These are phyloP conservation scores for Chelidonichthys spinosus DNA, from an alignment of 2,797 vertebrate genomes.

Conservation along the genomic window DNA sequence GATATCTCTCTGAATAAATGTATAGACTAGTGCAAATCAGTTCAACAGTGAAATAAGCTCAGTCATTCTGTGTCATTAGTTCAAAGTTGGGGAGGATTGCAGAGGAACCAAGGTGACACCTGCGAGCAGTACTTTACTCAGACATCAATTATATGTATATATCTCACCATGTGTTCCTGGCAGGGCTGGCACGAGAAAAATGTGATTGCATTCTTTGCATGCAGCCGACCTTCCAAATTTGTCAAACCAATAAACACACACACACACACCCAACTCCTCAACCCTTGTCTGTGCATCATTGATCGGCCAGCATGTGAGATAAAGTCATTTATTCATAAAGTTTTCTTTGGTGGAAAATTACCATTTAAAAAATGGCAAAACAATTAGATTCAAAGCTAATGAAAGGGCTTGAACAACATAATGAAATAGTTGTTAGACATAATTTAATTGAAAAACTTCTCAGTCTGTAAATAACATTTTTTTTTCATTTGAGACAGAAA, in stretches of 20 bases:
- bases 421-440: background rate
- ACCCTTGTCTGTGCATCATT: background rate
- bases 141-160: background rate
- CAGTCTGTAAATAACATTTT: too few relatives aligned
- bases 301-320: background rate
- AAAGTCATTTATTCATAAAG: background rate
- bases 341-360: slow-evolving; percentile 1
- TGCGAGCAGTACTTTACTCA: slow-evolving; percentile 21
- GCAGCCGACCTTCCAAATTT: slow-evolving; percentile 12
- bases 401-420: background rate
- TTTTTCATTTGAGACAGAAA: too few relatives aligned
- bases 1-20: background rate
- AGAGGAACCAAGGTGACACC: slow-evolving; percentile 33
- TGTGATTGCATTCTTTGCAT: background rate
- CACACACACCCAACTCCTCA: background rate
- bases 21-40: slow-evolving; percentile 3
- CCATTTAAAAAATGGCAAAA: background rate
- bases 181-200: background rate
- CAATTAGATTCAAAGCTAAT: background rate
- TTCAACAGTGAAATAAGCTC: slow-evolving; percentile 15
- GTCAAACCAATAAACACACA: slow-evolving; percentile 16
- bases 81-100: slow-evolving; percentile 25
- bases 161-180: slow-evolving; percentile 6
- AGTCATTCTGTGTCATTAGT: slow-evolving; percentile 29
- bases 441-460: too few relatives aligned